A percentile compares a stretch with the other conserved stretches of the same genome.
These are phyloP conservation scores for Prionace glauca DNA, from an alignment of 2,797 vertebrate species.

Conservation along the genomic window DNA sequence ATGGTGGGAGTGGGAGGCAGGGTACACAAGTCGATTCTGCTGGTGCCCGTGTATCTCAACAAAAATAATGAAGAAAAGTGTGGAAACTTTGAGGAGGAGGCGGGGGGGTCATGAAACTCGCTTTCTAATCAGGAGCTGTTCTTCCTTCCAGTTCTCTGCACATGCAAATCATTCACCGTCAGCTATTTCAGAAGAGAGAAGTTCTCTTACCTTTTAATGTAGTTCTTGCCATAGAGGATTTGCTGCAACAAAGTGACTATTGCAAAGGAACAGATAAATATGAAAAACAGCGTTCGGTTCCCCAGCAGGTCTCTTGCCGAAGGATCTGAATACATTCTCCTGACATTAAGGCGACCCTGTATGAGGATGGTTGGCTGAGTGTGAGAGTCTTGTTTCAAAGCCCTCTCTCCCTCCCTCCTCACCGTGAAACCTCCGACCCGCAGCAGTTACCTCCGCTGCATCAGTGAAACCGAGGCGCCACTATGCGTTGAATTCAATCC, in stretches of 20 bases:
- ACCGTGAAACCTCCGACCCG: not conserved
- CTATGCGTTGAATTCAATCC: not conserved
- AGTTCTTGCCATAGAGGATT: conserved; percentile 92
- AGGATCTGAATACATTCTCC: conserved; percentile 84
- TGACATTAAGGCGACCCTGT: not conserved
- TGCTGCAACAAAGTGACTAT: conserved; percentile 93
- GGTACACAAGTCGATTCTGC: not conserved
- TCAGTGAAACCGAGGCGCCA: not conserved
- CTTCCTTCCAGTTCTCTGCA: not conserved
- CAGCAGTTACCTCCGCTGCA: not conserved
- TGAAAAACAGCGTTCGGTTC: conserved; percentile 92
- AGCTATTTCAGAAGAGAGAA: not conserved
- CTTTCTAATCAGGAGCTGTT: not conserved
- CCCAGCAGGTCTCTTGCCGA: conserved; percentile 86
- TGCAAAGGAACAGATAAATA: conserved; percentile 97
- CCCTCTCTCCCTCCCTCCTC: no score
- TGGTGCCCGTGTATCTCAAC: no score
- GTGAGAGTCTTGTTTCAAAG: not conserved
- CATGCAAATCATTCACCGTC: not conserved
- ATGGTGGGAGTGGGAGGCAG: no score
- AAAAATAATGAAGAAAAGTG: not conserved
- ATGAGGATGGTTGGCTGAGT: not conserved
- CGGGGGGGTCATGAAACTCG: not conserved
- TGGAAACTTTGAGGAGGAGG: not conserved
- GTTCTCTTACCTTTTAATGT: conserved; percentile 84